These are phyloP conservation scores for Brachionus rotundiformis DNA, from an alignment of 1,140 invertebrate genomes.

Conservation along the genomic window DNA sequence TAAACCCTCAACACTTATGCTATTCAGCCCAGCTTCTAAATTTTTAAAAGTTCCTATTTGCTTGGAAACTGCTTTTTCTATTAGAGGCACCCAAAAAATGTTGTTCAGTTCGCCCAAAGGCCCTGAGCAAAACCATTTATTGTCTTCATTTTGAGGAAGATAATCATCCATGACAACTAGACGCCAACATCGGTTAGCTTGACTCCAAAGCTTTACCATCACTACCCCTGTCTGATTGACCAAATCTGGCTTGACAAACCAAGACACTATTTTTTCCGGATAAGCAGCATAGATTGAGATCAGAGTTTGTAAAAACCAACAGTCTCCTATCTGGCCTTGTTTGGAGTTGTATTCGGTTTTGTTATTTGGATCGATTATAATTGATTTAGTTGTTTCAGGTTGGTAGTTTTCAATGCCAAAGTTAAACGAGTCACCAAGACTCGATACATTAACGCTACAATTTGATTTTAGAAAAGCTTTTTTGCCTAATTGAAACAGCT, in stretches of 20 bases:
- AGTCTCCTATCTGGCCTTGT: constrained; percentile 27
- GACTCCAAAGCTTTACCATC: background rate
- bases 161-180: background rate
- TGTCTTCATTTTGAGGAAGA: background rate
- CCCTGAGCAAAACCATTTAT: background rate
- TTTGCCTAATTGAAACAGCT: background rate
- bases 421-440: background rate
- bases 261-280: background rate
- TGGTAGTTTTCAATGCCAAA: background rate
- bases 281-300: constrained; percentile 15
- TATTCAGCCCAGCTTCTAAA: background rate
- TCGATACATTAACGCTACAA: background rate
- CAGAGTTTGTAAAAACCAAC: background rate
- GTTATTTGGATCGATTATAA: background rate
- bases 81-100: background rate
- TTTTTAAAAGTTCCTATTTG: constrained; percentile 12
- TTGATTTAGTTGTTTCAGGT: background rate
- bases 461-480: background rate
- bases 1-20: background rate
- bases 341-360: background rate
- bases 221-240: background rate
- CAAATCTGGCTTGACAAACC: background rate
- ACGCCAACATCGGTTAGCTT: background rate
- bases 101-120: background rate
- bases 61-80: constrained; percentile 15